phyloP scores from a whole-genome alignment of 2,888 invertebrate species.

The Microplitis deprimator region DNA sequence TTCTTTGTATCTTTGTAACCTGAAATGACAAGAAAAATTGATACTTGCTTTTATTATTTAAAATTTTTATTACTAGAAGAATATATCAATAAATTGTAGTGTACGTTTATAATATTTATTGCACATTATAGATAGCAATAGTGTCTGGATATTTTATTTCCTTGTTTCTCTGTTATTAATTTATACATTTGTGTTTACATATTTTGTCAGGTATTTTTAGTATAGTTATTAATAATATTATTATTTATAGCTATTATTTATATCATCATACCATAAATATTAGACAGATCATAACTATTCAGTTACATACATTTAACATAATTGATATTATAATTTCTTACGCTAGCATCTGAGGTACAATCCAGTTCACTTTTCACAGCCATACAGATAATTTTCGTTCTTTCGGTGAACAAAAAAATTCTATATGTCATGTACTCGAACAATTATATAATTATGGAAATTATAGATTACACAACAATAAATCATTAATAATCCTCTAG shows the following conservation, averaged over 20 bases:
- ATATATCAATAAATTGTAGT: conserved; percentile 32
- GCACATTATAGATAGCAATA: conserved; percentile 37
- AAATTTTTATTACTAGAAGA: conserved; percentile 44
- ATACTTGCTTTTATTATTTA: too few relatives aligned
- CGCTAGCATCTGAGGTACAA: conserved; percentile 70
- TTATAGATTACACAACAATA: conserved; percentile 48
- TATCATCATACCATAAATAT: conserved; percentile 49
- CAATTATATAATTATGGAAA: conserved; percentile 37
- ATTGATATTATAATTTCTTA: conserved; percentile 62
- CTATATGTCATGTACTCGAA: conserved; percentile 52
- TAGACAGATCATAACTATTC: conserved; percentile 58
- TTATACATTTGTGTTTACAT: neutral
- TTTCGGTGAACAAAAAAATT: conserved; percentile 68
- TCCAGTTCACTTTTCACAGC: conserved; percentile 72
- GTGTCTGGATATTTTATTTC: neutral
- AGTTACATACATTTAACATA: conserved; percentile 68
- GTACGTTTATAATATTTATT: conserved; percentile 32
- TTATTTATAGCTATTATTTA: conserved; percentile 40
- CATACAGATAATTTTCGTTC: conserved; percentile 71
- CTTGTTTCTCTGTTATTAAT: neutral
- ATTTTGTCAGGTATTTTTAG: neutral
- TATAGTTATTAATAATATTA: neutral
- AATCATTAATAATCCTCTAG: conserved; percentile 3
- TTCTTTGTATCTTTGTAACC: too few relatives aligned
- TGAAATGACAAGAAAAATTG: too few relatives aligned